phyloP scores from a whole-genome alignment of 64 coral and sea anemone species.

The Anthopleura sola region DNA sequence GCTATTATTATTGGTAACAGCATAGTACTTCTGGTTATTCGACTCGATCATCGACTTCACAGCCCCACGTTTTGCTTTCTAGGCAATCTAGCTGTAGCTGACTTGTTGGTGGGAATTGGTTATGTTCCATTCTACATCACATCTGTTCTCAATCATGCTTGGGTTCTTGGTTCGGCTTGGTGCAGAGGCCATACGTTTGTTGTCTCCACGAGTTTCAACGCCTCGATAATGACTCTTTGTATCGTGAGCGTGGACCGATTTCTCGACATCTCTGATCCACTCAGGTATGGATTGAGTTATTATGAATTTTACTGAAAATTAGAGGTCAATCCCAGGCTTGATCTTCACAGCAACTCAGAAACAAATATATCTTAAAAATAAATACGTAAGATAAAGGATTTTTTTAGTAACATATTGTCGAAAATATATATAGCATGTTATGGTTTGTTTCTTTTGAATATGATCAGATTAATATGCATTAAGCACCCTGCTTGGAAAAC shows the following conservation, averaged over 20 bases:
- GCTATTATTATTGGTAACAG: slow-evolving; percentile 69
- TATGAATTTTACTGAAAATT: not conserved
- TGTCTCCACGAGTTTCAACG: slow-evolving; percentile 68
- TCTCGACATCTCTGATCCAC: slow-evolving; percentile 74
- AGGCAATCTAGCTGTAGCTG: slow-evolving; percentile 65
- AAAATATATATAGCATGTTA: too few species aligned
- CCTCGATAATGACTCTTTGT: slow-evolving; percentile 66
- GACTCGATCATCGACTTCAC: slow-evolving; percentile 64
- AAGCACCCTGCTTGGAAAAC: not conserved
- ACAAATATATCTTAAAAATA: too few species aligned
- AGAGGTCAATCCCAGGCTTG: too few species aligned
- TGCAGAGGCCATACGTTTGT: slow-evolving; percentile 64
- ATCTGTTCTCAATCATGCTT: slow-evolving; percentile 45
- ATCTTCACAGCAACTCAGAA: too few species aligned
- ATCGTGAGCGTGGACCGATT: slow-evolving; percentile 78
- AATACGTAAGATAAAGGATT: too few species aligned
- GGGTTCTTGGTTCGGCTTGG: slow-evolving; percentile 39
- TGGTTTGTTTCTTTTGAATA: not conserved
- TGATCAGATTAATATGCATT: not conserved
- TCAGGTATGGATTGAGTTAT: slow-evolving; percentile 38
- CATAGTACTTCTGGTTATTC: slow-evolving; percentile 39
- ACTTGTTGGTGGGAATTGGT: slow-evolving; percentile 66
- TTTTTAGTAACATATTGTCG: too few species aligned
- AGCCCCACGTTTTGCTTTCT: slow-evolving; percentile 86
- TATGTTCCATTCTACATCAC: slow-evolving; percentile 73